These are phyloP conservation scores for Mirza zaza DNA, from an alignment of 2,113 vertebrate genomes.

Conservation along the genomic window DNA sequence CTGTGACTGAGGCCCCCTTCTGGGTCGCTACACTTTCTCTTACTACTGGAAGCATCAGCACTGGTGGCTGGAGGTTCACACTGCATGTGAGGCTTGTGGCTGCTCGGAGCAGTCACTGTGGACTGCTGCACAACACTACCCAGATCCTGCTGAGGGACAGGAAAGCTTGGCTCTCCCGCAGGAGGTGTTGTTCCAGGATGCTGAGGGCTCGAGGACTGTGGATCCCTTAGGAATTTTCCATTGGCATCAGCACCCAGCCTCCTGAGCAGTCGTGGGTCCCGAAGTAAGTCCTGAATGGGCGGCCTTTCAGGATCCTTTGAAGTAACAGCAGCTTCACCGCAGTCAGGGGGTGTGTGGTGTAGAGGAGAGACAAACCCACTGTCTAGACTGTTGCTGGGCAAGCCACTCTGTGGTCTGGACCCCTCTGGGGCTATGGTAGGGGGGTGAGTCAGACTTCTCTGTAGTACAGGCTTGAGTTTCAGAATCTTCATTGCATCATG, in stretches of 20 bases:
- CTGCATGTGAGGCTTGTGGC: background rate
- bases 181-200: background rate
- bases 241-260: slow-evolving; percentile 58
- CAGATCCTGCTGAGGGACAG: slow-evolving; percentile 34
- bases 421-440: rapidly evolving
- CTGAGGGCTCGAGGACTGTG: background rate
- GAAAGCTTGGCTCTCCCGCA: rapidly evolving
- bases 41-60: background rate
- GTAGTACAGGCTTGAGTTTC: slow-evolving; percentile 76
- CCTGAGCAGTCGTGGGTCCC: slow-evolving; percentile 84
- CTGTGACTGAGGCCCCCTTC: rapidly evolving
- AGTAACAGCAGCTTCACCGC: background rate
- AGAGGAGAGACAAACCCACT: background rate
- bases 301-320: background rate
- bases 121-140: background rate
- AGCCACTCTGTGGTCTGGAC: background rate
- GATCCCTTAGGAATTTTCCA: background rate
- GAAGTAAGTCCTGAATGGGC: slow-evolving; percentile 57
- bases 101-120: background rate
- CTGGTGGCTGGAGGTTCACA: rapidly evolving
- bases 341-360: slow-evolving; percentile 11
- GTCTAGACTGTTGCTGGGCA: slow-evolving; percentile 50
- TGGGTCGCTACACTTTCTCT: background rate
- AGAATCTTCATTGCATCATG: slow-evolving; percentile 83
- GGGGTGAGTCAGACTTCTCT: slow-evolving; percentile 50